Evolutionary conservation across 1,140 invertebrate species (phyloP).

Genomic region (Drosophila kanapiae): DNA sequence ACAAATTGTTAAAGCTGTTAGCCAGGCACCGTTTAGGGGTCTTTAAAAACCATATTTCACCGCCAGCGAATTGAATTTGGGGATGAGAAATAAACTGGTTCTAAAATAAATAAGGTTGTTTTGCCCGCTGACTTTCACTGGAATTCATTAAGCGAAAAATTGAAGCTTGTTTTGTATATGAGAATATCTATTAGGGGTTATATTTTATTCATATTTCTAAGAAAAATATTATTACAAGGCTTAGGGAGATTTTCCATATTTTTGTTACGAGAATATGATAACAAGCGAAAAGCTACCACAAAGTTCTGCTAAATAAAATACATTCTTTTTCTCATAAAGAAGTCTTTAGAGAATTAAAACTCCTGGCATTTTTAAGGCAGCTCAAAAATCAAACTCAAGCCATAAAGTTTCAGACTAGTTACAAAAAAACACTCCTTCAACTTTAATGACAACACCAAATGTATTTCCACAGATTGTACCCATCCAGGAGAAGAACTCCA

Average conservation of each 20-base stretch:
- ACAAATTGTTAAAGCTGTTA: conserved; percentile 40
- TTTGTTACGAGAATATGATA: neutral
- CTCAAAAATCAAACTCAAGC: neutral
- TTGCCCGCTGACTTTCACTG: neutral
- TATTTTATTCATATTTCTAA: neutral
- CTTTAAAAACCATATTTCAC: conserved; percentile 13
- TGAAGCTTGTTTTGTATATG: neutral
- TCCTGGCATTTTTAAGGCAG: neutral
- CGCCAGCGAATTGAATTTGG: neutral
- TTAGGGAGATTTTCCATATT: neutral
- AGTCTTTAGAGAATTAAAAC: neutral
- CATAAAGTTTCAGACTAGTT: neutral
- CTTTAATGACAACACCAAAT: conserved; percentile 46
- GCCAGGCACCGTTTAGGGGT: neutral
- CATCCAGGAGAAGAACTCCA: conserved; percentile 90
- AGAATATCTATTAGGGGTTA: neutral
- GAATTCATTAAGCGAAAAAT: conserved; percentile 3
- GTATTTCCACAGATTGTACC: conserved; percentile 86
- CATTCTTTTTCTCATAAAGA: neutral
- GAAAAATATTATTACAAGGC: neutral
- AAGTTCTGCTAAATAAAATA: too few relatives aligned
- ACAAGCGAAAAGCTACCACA: neutral
- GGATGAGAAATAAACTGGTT: neutral
- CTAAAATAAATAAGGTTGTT: conserved; percentile 1
- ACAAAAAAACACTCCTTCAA: neutral